Base-by-base conservation (phyloP, 2,113 vertebrate genomes). In the Falcunculus frontatus region DNA sequence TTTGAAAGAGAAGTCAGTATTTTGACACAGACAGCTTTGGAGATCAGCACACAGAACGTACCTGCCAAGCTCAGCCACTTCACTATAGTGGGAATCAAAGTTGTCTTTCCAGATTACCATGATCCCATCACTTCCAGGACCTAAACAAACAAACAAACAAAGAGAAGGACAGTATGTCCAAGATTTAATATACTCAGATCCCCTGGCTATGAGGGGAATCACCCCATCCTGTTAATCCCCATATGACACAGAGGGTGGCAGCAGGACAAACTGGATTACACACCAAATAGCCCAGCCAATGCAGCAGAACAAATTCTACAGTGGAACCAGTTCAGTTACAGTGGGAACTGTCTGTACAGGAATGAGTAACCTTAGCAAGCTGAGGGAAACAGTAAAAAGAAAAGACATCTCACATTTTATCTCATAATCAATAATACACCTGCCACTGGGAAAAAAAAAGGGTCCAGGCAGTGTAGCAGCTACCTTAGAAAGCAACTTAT, bases 41-140 rank as follows among this genome's bases (percentile, higher is more conserved):
- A 65, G 37, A 50, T 56, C 60, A 63, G 57, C 69, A 91, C 7
- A 79, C 7, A 83, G 25, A 82, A 84, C 88, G 0, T 97, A 99
- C 99, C 99, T 99, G 97, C 99, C 99, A 91, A 99, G 98, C 97
- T 99, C 99, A 77, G 98, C 98, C 97, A 99, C 98, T 96, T 99
- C 99, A 22, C 97, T 98, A 98, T 99, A 99, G 97, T 99, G 98
- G 97, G 98, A 98, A 87, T 99, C 99, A 96, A 99, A 99, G 98
- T 98, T 99, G 97, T 99, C 99, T 88, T 99, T 99, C 99, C 99
- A 99, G 98, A 98, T 98, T 97, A 99, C 99, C 97, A 98, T 97
- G 97, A 99, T 95, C 73, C 99, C 99, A 55, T 99, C 99, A 89
- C 97, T 98, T 95, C 99, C 98, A 97, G 99, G 98, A 95, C 98